These are phyloP conservation scores for Pegoplata infirma DNA, from an alignment of 2,888 invertebrate species.

Conservation along the genomic window DNA sequence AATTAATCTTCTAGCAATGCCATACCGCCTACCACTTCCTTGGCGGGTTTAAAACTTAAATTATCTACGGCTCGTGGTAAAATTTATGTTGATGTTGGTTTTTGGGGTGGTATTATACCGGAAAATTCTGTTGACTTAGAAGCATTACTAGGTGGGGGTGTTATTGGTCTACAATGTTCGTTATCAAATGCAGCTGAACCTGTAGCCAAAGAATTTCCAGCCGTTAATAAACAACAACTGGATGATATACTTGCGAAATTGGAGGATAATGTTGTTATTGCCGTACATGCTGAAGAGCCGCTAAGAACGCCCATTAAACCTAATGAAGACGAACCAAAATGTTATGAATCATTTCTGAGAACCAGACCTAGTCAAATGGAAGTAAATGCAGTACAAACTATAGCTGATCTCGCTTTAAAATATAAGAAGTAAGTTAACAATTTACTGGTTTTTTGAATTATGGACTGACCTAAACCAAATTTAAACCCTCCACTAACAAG, in stretches of 20 bases:
- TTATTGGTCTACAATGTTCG: constrained; percentile 87
- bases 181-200: constrained; percentile 84
- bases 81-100: constrained; percentile 84
- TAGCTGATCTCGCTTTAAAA: constrained; percentile 79
- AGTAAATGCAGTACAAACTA: constrained; percentile 81
- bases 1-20: constrained; percentile 84
- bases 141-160: constrained; percentile 82
- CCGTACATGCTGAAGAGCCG: constrained; percentile 86
- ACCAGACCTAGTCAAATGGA: constrained; percentile 85
- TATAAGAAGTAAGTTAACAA: constrained; percentile 67
- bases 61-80: constrained; percentile 81
- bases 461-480: too few relatives aligned
- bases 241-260: constrained; percentile 81
- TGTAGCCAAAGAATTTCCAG: constrained; percentile 81
- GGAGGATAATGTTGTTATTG: constrained; percentile 81
- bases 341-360: constrained; percentile 82
- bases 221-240: constrained; percentile 81
- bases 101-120: constrained; percentile 86
- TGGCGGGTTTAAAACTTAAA: constrained; percentile 82
- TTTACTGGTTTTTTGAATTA: too few relatives aligned
- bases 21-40: constrained; percentile 84
- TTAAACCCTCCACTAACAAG: too few relatives aligned
- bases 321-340: constrained; percentile 79
- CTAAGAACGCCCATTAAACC: constrained; percentile 71
- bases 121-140: constrained; percentile 77